Evolutionary conservation across 2,113 vertebrate genomes (phyloP).

Genomic region (Zingel zingel): DNA sequence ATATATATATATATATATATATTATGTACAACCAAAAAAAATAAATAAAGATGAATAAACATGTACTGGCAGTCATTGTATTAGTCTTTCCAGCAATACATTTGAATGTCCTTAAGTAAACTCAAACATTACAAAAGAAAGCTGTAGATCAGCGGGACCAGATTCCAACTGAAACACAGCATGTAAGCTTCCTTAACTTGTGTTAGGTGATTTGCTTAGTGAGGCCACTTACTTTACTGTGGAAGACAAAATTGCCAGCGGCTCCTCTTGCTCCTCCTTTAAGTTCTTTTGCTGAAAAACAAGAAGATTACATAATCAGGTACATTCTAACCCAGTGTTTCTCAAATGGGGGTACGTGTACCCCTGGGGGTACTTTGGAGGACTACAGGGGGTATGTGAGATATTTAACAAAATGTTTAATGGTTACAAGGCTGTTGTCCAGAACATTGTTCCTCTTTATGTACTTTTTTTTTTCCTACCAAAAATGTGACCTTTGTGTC

Average conservation of each 20-base stretch:
- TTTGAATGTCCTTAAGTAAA: background rate
- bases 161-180: background rate
- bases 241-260: slow-evolving; percentile 31
- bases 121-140: background rate
- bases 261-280: slow-evolving; percentile 66
- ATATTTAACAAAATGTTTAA: no score
- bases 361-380: no score
- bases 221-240: slow-evolving; percentile 79
- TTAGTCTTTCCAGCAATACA: background rate
- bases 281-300: slow-evolving; percentile 73
- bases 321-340: background rate
- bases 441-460: no score
- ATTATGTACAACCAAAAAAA: background rate
- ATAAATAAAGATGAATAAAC: background rate
- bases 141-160: slow-evolving; percentile 7
- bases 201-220: background rate
- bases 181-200: background rate
- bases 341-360: no score
- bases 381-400: no score
- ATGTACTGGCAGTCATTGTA: background rate
- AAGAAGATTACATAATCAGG: background rate
- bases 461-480: no score
- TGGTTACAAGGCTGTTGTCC: no score
- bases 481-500: no score
- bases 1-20: no score